Percentiles rank a stretch among this genome's conserved stretches.
phyloP scores from a whole-genome alignment of 2,888 invertebrate genomes.

The Epinotia brunnichana region DNA sequence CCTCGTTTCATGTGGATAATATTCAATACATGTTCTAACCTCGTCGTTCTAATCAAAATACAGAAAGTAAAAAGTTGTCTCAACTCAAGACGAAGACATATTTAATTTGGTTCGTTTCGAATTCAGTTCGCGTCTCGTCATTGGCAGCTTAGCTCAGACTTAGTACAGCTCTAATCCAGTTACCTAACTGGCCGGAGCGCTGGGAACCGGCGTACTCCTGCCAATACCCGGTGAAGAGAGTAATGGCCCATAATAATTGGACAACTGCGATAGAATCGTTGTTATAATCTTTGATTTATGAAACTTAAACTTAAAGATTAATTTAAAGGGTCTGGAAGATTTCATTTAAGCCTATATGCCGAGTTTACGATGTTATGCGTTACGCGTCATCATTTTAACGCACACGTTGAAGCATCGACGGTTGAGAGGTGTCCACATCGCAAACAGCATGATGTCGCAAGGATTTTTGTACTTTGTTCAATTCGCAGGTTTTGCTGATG shows the following conservation, averaged over 20 bases:
- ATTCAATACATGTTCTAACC: not conserved
- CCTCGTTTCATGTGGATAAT: no score
- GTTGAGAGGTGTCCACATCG: not conserved
- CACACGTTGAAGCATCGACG: not conserved
- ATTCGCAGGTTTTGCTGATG: not conserved
- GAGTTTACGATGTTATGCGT: not conserved
- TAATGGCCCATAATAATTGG: conserved; percentile 27
- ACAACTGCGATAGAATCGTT: conserved; percentile 12
- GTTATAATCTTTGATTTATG: not conserved
- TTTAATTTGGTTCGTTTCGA: not conserved
- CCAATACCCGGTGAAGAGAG: conserved; percentile 24
- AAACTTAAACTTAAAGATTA: no score
- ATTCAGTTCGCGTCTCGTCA: conserved; percentile 24
- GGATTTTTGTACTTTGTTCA: not conserved
- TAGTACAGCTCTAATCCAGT: conserved; percentile 32
- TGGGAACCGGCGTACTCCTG: conserved; percentile 18
- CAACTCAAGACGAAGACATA: not conserved
- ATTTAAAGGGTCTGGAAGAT: not conserved
- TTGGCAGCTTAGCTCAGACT: conserved; percentile 32
- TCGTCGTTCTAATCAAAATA: not conserved
- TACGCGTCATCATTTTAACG: not conserved
- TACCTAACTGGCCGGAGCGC: conserved; percentile 28
- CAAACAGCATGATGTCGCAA: not conserved
- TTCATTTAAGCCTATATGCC: not conserved
- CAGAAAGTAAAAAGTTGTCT: not conserved